Conservation (phyloP, 2,888 invertebrate species). For the Agrochola lota region DNA sequence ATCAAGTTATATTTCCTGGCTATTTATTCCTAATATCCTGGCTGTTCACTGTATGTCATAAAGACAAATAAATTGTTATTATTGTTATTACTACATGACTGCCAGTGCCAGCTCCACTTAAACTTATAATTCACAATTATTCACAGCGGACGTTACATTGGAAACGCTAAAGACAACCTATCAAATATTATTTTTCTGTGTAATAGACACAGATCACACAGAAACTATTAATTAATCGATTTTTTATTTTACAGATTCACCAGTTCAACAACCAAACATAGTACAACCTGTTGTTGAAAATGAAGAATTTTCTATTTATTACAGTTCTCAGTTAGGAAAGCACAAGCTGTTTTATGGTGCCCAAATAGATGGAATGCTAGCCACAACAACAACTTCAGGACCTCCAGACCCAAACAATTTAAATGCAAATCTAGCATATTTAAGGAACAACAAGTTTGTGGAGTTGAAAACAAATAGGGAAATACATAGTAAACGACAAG, state of each 20-base stretch:
- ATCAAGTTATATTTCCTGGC: not conserved
- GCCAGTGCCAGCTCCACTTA: not conserved
- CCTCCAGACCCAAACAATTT: conserved; percentile 59
- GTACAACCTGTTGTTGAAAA: conserved; percentile 73
- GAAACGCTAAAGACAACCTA: not conserved
- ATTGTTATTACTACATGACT: not conserved
- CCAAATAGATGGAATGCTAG: conserved; percentile 74
- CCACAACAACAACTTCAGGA: conserved; percentile 34
- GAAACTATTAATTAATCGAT: not conserved
- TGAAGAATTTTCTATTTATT: conserved; percentile 74
- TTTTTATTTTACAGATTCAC: conserved; percentile 65
- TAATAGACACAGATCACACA: not conserved
- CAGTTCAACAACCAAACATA: conserved; percentile 62
- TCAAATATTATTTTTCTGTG: not conserved
- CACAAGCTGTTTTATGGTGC: conserved; percentile 73
- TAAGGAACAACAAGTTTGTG: conserved; percentile 66
- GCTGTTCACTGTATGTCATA: not conserved
- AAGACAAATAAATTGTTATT: not conserved
- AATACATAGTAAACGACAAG: conserved; percentile 66
- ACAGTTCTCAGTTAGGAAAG: conserved; percentile 61
- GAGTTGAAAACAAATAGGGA: conserved; percentile 73
- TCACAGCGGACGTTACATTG: not conserved
- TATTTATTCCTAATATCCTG: not conserved
- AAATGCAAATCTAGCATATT: conserved; percentile 66
- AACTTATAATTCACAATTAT: not conserved